Conservation (phyloP, 2,888 invertebrate genomes). For the Rugalucina vietnamica region DNA sequence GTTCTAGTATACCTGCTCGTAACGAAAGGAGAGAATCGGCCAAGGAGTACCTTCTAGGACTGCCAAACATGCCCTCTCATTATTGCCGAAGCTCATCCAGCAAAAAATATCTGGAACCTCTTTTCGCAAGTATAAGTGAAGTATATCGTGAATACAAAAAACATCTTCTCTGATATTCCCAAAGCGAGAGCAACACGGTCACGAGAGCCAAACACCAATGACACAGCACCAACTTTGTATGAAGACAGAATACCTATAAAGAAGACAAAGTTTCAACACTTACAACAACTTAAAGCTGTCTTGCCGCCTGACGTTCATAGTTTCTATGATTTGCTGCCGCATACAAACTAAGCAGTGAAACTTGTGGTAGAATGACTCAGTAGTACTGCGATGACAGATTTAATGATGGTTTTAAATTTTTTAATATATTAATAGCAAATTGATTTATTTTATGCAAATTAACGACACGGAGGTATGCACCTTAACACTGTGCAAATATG, state of each 20-base stretch:
- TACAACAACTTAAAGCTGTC: neutral
- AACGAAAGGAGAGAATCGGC: neutral
- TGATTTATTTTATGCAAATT: no score
- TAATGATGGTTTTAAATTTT: no score
- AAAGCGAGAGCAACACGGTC: neutral
- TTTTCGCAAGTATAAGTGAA: neutral
- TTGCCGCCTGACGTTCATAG: neutral
- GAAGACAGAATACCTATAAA: neutral
- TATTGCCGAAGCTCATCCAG: neutral
- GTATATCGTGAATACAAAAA: neutral
- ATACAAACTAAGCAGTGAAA: neutral
- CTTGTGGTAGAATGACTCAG: no score
- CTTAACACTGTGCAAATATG: no score
- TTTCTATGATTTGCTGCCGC: neutral
- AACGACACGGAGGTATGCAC: no score
- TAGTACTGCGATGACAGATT: no score
- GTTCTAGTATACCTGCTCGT: neutral
- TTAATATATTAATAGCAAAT: no score
- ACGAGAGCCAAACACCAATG: neutral
- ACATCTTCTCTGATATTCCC: neutral
- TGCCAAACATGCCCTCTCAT: conserved; percentile 1
- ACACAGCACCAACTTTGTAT: neutral
- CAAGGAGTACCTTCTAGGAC: neutral
- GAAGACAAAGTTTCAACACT: neutral
- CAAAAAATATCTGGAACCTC: neutral